phyloP scores from a whole-genome alignment of 2,797 vertebrate genomes.

The Lateolabrax maculatus region DNA sequence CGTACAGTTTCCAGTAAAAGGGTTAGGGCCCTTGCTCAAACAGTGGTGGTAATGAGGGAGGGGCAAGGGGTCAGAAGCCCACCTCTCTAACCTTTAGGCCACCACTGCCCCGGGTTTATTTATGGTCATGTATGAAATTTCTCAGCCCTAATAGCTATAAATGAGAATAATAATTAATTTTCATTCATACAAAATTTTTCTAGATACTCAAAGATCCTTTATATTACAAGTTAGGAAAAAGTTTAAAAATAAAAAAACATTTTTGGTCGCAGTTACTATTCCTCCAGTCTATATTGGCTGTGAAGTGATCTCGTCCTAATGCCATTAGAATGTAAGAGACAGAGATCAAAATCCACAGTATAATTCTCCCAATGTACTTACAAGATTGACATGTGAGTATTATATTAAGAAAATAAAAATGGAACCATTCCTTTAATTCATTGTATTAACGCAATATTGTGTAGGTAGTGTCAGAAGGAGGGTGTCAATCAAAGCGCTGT shows the following conservation, averaged over 20 bases:
- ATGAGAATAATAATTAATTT: too few species aligned
- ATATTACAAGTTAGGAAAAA: background rate
- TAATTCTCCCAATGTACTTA: background rate
- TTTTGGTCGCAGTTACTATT: background rate
- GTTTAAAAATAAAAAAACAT: too few species aligned
- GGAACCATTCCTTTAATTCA: background rate
- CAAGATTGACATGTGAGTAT: background rate
- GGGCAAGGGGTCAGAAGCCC: too few species aligned
- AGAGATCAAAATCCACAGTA: background rate
- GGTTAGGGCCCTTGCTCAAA: too few species aligned
- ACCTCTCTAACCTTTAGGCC: too few species aligned
- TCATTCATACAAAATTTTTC: background rate
- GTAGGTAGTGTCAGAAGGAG: background rate
- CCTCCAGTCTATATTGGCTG: background rate
- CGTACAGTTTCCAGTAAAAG: background rate
- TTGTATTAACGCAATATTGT: background rate
- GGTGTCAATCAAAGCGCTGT: background rate
- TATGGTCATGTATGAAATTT: too few species aligned
- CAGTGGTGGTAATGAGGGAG: too few species aligned
- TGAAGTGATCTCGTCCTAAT: background rate
- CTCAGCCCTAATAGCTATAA: too few species aligned
- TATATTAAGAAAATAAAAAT: background rate
- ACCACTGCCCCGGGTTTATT: too few species aligned
- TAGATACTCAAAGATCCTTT: background rate
- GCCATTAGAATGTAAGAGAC: background rate